A percentile compares a stretch with the other conserved stretches of the same genome.
phyloP scores from a whole-genome alignment of 2,888 invertebrate genomes.

The Xestoiulus laeticollis region DNA sequence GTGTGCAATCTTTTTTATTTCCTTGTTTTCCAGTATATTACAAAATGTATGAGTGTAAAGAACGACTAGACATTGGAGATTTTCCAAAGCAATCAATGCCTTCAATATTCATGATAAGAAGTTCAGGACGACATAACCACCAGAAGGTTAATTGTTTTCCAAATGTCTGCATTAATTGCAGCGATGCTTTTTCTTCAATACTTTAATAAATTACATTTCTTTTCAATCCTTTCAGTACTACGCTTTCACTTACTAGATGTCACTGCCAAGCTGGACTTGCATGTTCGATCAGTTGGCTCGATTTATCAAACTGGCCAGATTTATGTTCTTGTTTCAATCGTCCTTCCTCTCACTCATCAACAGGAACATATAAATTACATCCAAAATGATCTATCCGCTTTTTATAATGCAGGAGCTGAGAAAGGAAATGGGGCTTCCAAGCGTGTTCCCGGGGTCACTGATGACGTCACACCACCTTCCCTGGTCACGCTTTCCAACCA shows the following conservation, averaged over 20 bases:
- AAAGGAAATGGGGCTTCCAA: conserved; percentile 50
- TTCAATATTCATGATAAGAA: neutral
- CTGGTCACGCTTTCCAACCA: neutral
- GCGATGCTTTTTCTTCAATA: neutral
- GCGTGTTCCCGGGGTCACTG: neutral
- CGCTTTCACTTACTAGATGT: neutral
- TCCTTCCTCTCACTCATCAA: conserved; percentile 43
- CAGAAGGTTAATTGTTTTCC: neutral
- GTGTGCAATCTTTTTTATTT: no score
- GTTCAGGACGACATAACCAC: neutral
- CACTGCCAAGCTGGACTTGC: neutral
- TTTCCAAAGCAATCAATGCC: neutral
- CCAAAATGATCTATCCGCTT: conserved; percentile 48
- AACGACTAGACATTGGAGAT: neutral
- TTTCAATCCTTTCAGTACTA: neutral
- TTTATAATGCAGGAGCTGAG: conserved; percentile 44
- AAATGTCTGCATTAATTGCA: neutral
- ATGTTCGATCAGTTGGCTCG: neutral
- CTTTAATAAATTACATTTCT: no score
- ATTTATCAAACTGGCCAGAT: conserved; percentile 29
- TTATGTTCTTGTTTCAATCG: conserved; percentile 32
- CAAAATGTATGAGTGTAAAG: no score
- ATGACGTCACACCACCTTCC: conserved; percentile 8
- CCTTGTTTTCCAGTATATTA: no score
- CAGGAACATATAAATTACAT: conserved; percentile 52